Evolutionary conservation across 2,113 vertebrate species (phyloP), one percentile per base, ranked within the genome.

Genomic region (Alligator sinensis): DNA sequence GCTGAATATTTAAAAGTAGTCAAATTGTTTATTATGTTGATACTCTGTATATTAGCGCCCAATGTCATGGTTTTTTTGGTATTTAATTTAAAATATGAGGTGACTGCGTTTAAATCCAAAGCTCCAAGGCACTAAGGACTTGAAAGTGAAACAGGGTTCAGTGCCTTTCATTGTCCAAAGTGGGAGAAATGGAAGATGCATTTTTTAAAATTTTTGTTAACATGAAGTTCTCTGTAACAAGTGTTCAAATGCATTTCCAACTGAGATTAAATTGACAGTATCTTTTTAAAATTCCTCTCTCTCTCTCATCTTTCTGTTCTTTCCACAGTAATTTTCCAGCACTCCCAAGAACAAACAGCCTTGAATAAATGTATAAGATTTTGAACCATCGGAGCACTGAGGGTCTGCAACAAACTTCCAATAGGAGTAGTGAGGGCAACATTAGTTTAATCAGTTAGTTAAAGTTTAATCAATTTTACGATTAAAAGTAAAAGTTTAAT

Each of bases 111-210:
- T 3, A 38, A 80, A 57, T 3, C 68, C 30, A 6, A 80, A 34
- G 3, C 11, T 21, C n/a, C 62, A 74, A 60, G 70, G 76, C 80
- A 84, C 15, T 1, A 11, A 11, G 5, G 59, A 6, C 19, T 6
- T 0, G 72, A 22, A 21, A 3, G n/a, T 0, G 55, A 38, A 34
- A 63, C 63, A 87, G 70, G 2, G 2, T 0, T 0, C 19, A 64
- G 25, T 9, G 68, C 17, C 12, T 60, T 14, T 54, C 24, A 4
- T 10, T 3, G 55, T 0, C 18, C 61, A 54, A 3, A 64, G 68
- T 3, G 34, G 5, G 0, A 5, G n/a, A 11, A 5, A 5, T 61
- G 4, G 55, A 34, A 34, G 21, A 8, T 11, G 5, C 3, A 28
- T 86, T 79, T 12, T 70, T 70, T 70, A 34, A 22, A 14, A 17